Percentiles rank a stretch among this genome's conserved stretches.
phyloP scores from a whole-genome alignment of 2,888 invertebrate genomes.

The Andrena dorsata region DNA sequence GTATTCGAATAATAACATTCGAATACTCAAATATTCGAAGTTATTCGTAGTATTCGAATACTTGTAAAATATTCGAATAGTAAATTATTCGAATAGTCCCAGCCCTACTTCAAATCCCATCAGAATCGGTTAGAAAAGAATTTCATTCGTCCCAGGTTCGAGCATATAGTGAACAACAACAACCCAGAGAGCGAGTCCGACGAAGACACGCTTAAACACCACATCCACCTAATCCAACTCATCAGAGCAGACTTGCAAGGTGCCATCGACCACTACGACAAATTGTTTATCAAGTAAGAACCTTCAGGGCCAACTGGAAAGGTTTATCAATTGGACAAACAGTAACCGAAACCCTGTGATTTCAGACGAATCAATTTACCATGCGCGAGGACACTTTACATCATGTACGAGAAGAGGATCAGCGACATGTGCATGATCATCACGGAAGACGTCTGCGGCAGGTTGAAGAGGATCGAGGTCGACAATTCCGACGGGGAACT shows the following conservation, averaged over 20 bases:
- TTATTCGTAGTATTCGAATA: no score
- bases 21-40: no score
- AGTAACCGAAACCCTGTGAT: not conserved
- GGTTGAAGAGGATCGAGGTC: slow-evolving; percentile 88
- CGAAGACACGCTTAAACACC: slow-evolving; percentile 90
- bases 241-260: slow-evolving; percentile 92
- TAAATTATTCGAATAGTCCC: no score
- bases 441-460: slow-evolving; percentile 90
- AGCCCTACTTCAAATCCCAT: not conserved
- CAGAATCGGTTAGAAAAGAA: not conserved
- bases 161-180: slow-evolving; percentile 90
- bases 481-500: slow-evolving; percentile 87
- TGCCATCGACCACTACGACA: slow-evolving; percentile 93
- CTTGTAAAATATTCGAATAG: no score
- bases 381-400: slow-evolving; percentile 90
- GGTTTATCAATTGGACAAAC: not conserved
- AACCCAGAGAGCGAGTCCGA: slow-evolving; percentile 88
- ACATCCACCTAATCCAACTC: slow-evolving; percentile 93
- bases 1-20: no score
- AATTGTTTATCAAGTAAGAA: slow-evolving; percentile 93
- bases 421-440: slow-evolving; percentile 90
- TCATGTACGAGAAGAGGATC: slow-evolving; percentile 90
- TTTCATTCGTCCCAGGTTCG: slow-evolving; percentile 85
- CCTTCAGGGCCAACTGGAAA: not conserved
- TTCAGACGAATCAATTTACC: slow-evolving; percentile 89